A percentile compares a stretch with the other conserved stretches of the same genome.
phyloP scores from a whole-genome alignment of 2,888 invertebrate species.

The Drosophila atroscutellata region DNA sequence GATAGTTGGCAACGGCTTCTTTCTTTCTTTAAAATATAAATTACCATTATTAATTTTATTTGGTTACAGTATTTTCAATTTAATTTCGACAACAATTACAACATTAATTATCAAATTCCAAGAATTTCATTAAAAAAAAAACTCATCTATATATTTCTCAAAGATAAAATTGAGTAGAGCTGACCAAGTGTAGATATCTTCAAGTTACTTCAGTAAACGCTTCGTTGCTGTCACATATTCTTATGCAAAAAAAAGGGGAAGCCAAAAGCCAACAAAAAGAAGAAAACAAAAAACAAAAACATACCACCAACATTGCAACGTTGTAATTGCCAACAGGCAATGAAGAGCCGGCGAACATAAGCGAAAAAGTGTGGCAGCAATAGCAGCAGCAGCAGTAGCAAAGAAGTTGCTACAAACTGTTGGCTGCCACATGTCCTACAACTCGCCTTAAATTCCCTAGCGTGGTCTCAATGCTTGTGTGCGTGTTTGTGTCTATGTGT shows the following conservation, averaged over 20 bases:
- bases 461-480: constrained; percentile 32
- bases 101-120: background rate
- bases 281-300: constrained; percentile 40
- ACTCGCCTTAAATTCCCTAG: constrained; percentile 50
- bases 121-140: background rate
- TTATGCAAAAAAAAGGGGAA: constrained; percentile 34
- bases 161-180: background rate
- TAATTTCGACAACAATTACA: background rate
- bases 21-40: background rate
- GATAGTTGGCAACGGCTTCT: background rate
- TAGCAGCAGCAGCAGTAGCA: background rate
- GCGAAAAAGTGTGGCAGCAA: constrained; percentile 1
- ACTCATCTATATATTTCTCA: background rate
- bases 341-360: constrained; percentile 41
- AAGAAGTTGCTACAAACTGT: constrained; percentile 43
- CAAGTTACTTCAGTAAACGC: background rate
- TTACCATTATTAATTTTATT: background rate
- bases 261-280: constrained; percentile 14
- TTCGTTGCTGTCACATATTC: constrained; percentile 33
- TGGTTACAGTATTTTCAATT: background rate
- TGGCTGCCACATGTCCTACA: constrained; percentile 61
- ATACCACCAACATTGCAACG: constrained; percentile 74
- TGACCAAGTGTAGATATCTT: background rate
- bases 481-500: constrained; percentile 18
- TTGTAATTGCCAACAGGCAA: constrained; percentile 73